phyloP scores from a whole-genome alignment of 2,888 invertebrate genomes.

The Brenthis daphne region DNA sequence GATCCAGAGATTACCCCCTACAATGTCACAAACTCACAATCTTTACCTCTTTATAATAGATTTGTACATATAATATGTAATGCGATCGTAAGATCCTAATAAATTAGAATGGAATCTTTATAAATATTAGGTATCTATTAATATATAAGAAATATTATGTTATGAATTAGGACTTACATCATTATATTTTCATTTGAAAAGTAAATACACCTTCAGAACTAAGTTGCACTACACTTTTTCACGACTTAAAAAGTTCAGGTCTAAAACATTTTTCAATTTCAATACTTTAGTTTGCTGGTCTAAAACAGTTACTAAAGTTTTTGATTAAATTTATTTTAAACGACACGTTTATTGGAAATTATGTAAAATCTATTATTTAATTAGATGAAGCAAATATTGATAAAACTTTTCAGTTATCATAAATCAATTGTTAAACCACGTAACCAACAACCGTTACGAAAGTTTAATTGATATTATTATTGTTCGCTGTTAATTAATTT shows the following conservation, averaged over 20 bases:
- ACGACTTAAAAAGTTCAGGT: conserved; percentile 2
- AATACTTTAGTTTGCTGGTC: not conserved
- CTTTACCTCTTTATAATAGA: too few relatives aligned
- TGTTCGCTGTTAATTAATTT: conserved; percentile 45
- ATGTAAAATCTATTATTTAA: not conserved
- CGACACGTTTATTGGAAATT: too few relatives aligned
- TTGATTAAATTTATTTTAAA: too few relatives aligned
- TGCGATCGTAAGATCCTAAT: too few relatives aligned
- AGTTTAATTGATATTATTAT: conserved; percentile 42
- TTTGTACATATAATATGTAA: too few relatives aligned
- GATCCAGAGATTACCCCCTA: too few relatives aligned
- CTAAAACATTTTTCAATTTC: not conserved
- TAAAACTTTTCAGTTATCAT: not conserved
- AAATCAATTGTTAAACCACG: conserved; percentile 5
- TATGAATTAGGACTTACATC: conserved; percentile 5
- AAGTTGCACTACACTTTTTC: conserved; percentile 9
- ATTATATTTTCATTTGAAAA: conserved; percentile 8
- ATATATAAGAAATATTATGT: too few relatives aligned
- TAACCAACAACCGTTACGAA: conserved; percentile 41
- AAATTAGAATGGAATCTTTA: too few relatives aligned
- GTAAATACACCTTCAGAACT: conserved; percentile 7
- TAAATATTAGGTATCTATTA: too few relatives aligned
- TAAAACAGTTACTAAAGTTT: not conserved
- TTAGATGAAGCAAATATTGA: not conserved
- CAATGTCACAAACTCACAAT: too few relatives aligned